Evolutionary conservation across 2,113 vertebrate species (phyloP), one percentile per base, ranked within the genome.

Genomic region (Danionella cerebrum): DNA sequence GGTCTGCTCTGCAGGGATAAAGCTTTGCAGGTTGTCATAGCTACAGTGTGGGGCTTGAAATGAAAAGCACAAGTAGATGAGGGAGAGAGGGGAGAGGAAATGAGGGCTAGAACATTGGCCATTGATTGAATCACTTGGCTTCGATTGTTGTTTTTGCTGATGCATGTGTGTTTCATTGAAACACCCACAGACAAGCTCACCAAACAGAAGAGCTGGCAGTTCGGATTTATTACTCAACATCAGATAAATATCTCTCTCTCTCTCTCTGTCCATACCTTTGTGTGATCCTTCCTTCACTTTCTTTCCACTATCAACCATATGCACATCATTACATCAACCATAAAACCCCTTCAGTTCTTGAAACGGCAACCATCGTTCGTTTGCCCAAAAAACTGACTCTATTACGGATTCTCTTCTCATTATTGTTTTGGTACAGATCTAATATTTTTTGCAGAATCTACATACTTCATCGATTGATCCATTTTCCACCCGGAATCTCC

Each of bases 401-500:
- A n/a, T n/a, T n/a, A n/a, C n/a, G n/a, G n/a, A n/a, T n/a, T n/a
- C n/a, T n/a, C n/a, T 29, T 42, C 29, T 42, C 24, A 41, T 18
- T 27, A 29, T 8, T 41, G 2, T 18, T 58, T 24, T 24, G n/a
- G n/a, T n/a, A n/a, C n/a, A n/a, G n/a, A n/a, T n/a, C n/a, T n/a
- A n/a, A 13, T 24, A 48, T 24, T 44, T 19, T 29, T 21, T 33
- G 16, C n/a, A 24, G 12, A 21, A 3, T 50, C 86, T 78, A n/a
- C n/a, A n/a, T 80, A 98, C 96, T 90, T 98, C 94, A 75, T 92
- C 91, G 8, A 91, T 83, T 0, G 96, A 97, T 42, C 96, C 95
- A 0, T 99, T 99, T 86, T 98, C 96, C 86, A 99, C 96, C 44
- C 96, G 86, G 86, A 99, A 99, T 70, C 96, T 90, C 18, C 96